Percentiles rank a stretch among this genome's conserved stretches.
Conservation (phyloP, 2,888 invertebrate genomes). For the Cactoblastis cactorum region DNA sequence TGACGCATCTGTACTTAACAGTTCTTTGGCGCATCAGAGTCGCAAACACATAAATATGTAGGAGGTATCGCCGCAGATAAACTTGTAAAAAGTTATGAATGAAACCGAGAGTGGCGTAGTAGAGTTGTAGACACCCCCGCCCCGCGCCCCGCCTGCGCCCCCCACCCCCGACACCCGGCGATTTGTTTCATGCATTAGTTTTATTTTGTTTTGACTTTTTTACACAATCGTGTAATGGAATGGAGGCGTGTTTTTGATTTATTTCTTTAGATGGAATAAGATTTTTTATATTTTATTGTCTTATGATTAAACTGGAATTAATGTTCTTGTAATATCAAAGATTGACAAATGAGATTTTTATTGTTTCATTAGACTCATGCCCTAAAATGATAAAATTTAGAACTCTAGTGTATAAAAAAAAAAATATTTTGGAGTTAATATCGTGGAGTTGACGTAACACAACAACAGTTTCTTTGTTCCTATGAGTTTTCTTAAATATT, state of each 20-base stretch:
- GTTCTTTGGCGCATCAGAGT: slow-evolving; percentile 58
- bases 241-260: not conserved
- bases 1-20: slow-evolving; percentile 15
- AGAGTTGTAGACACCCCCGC: slow-evolving; percentile 63
- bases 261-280: not conserved
- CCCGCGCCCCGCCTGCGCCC: slow-evolving; percentile 23
- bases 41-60: slow-evolving; percentile 78
- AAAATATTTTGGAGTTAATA: no score
- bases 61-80: slow-evolving; percentile 75
- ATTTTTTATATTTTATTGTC: no score
- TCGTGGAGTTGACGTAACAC: no score
- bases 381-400: no score
- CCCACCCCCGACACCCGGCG: slow-evolving; percentile 37
- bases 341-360: no score
- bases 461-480: no score
- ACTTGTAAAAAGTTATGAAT: slow-evolving; percentile 81
- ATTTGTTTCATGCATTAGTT: slow-evolving; percentile 75
- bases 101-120: slow-evolving; percentile 79
- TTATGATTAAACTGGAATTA: no score
- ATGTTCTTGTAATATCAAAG: no score
- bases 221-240: slow-evolving; percentile 44
- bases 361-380: no score
- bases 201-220: slow-evolving; percentile 70
- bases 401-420: no score
- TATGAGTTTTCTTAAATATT: no score